These are phyloP conservation scores for Psittacula echo DNA, from an alignment of 2,797 vertebrate species.

Conservation along the genomic window DNA sequence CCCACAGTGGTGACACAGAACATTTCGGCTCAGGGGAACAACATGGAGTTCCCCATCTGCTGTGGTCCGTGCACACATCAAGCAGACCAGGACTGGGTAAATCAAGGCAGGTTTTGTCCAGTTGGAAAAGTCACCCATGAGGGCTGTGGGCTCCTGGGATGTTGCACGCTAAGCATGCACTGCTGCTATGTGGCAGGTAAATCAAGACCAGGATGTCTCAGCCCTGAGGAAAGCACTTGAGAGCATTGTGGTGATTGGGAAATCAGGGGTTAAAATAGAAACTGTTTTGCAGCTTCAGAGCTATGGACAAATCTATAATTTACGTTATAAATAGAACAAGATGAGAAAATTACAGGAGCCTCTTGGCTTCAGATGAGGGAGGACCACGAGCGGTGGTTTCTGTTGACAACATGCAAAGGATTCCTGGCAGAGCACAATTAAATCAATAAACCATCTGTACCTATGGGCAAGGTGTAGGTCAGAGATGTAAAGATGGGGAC, in stretches of 20 bases:
- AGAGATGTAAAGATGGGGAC: background rate
- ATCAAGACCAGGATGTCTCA: background rate
- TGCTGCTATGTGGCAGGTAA: background rate
- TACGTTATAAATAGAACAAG: background rate
- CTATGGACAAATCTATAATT: background rate
- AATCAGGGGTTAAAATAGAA: background rate
- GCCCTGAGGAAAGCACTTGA: background rate
- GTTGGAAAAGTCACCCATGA: background rate
- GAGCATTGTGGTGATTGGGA: background rate
- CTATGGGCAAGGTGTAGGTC: background rate
- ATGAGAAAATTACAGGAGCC: background rate
- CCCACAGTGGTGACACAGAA: accelerated
- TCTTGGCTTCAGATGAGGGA: accelerated
- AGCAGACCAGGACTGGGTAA: background rate
- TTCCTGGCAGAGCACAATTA: background rate
- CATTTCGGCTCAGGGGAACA: background rate
- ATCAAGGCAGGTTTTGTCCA: background rate
- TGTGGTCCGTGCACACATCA: background rate
- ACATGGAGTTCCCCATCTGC: background rate
- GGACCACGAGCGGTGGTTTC: background rate
- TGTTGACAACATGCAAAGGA: background rate
- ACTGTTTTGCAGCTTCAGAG: background rate
- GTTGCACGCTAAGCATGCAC: accelerated
- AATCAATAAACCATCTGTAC: background rate
- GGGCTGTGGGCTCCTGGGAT: background rate